Percentiles rank a stretch among this genome's conserved stretches.
Conservation (phyloP, 2,888 invertebrate genomes). For the Orgyia antiqua region DNA sequence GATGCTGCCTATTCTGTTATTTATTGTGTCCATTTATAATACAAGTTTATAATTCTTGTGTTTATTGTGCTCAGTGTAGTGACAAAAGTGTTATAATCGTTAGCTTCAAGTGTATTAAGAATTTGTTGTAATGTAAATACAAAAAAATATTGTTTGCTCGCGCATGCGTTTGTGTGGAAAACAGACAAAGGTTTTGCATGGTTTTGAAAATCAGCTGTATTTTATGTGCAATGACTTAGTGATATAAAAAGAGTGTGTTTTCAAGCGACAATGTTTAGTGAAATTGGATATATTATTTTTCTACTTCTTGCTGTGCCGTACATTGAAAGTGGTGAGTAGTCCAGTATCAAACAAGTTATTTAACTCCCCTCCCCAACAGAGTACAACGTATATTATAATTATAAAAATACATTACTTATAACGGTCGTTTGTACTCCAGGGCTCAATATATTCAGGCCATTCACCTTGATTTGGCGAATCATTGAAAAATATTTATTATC, state of each 20-base stretch:
- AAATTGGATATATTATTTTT: conserved; percentile 82
- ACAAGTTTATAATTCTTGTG: conserved; percentile 36
- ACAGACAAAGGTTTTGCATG: conserved; percentile 81
- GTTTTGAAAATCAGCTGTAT: conserved; percentile 79
- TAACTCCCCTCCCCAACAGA: too few relatives aligned
- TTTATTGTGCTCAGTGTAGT: conserved; percentile 17
- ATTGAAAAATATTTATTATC: too few relatives aligned
- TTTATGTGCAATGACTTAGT: conserved; percentile 76
- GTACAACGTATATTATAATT: too few relatives aligned
- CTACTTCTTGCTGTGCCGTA: conserved; percentile 82
- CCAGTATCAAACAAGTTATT: conserved; percentile 19
- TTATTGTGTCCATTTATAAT: conserved; percentile 50
- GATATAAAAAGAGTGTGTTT: conserved; percentile 66
- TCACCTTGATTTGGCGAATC: too few relatives aligned
- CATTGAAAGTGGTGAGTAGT: conserved; percentile 85
- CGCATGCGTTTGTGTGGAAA: conserved; percentile 77
- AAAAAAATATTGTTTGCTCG: conserved; percentile 67
- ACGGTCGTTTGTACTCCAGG: too few relatives aligned
- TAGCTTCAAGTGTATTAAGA: conserved; percentile 39
- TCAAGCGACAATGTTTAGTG: conserved; percentile 79
- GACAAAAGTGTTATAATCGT: conserved; percentile 23
- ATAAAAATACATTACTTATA: too few relatives aligned
- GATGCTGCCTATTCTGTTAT: conserved; percentile 51
- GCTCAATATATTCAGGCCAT: too few relatives aligned
- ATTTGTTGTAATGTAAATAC: conserved; percentile 72